These are phyloP conservation scores for Neosalanx taihuensis DNA, from an alignment of 2,797 vertebrate species.

Conservation along the genomic window DNA sequence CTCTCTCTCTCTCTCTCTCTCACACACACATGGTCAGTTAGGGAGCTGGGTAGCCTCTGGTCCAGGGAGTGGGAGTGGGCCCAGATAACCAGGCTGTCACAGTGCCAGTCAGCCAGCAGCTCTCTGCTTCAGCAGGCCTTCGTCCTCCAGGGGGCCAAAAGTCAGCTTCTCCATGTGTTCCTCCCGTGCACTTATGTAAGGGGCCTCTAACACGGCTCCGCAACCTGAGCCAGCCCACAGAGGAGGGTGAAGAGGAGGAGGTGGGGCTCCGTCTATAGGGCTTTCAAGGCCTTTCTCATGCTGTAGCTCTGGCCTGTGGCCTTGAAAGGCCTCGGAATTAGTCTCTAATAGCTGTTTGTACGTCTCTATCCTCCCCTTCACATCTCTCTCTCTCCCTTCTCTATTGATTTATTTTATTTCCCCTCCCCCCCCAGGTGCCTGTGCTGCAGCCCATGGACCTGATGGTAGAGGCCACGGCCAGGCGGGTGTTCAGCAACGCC, in stretches of 20 bases:
- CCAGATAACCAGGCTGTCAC: neutral
- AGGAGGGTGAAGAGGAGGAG: neutral
- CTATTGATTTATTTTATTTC: no score
- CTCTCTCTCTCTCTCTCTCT: no score
- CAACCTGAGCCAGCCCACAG: neutral
- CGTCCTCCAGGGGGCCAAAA: neutral
- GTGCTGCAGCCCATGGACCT: conserved; percentile 93
- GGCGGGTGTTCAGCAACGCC: conserved; percentile 90
- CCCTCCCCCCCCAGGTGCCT: conserved; percentile 77
- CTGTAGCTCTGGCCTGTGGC: neutral
- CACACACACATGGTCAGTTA: neutral
- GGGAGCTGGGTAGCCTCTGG: no score
- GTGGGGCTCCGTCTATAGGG: neutral
- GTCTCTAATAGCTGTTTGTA: neutral
- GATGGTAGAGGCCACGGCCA: conserved; percentile 93
- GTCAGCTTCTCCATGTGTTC: no score
- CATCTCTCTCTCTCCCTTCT: neutral
- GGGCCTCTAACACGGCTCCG: neutral
- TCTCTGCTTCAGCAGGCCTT: neutral
- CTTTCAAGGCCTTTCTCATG: neutral
- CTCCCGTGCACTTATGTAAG: no score
- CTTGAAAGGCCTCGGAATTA: neutral
- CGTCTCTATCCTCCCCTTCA: neutral
- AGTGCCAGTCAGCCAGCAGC: neutral
- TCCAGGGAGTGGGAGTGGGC: no score